These are phyloP conservation scores for Flexamia atlantica DNA, from an alignment of 2,888 invertebrate species.

Conservation along the genomic window DNA sequence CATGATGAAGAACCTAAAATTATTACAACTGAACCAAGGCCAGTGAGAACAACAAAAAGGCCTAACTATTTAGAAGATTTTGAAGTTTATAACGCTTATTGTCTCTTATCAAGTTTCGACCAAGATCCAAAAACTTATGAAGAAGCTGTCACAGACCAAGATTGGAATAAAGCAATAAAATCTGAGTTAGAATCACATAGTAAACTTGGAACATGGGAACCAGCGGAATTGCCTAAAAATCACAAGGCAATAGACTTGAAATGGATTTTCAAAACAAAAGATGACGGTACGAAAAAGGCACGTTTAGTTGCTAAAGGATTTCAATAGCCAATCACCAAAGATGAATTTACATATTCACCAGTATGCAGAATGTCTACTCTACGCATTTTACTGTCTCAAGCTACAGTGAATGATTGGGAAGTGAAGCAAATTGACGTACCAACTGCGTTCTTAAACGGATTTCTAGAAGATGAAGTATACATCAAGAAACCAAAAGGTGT, in stretches of 20 bases:
- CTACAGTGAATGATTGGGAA: slow-evolving; percentile 52
- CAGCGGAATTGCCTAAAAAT: slow-evolving; percentile 47
- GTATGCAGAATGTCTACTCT: slow-evolving; percentile 57
- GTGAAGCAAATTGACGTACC: slow-evolving; percentile 62
- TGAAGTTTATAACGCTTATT: slow-evolving; percentile 64
- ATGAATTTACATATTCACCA: slow-evolving; percentile 36
- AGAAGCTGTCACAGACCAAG: slow-evolving; percentile 51
- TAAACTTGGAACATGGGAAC: slow-evolving; percentile 60
- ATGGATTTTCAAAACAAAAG: slow-evolving; percentile 64
- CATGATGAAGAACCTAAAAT: not conserved
- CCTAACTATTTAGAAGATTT: slow-evolving; percentile 50
- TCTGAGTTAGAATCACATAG: slow-evolving; percentile 64
- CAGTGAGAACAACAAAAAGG: not conserved
- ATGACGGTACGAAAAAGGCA: slow-evolving; percentile 63
- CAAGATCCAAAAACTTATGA: slow-evolving; percentile 62
- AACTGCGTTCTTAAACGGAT: slow-evolving; percentile 64
- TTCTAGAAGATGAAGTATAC: slow-evolving; percentile 51
- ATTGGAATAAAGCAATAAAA: slow-evolving; percentile 61
- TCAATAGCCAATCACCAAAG: slow-evolving; percentile 28
- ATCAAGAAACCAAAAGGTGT: slow-evolving; percentile 63
- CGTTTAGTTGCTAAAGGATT: slow-evolving; percentile 65
- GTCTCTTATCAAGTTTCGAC: slow-evolving; percentile 48
- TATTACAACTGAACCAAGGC: slow-evolving; percentile 19
- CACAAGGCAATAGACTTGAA: slow-evolving; percentile 61
- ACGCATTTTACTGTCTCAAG: slow-evolving; percentile 55